These are phyloP conservation scores for Drosophila pseudotalamancana DNA, from an alignment of 2,888 invertebrate genomes.

Conservation along the genomic window DNA sequence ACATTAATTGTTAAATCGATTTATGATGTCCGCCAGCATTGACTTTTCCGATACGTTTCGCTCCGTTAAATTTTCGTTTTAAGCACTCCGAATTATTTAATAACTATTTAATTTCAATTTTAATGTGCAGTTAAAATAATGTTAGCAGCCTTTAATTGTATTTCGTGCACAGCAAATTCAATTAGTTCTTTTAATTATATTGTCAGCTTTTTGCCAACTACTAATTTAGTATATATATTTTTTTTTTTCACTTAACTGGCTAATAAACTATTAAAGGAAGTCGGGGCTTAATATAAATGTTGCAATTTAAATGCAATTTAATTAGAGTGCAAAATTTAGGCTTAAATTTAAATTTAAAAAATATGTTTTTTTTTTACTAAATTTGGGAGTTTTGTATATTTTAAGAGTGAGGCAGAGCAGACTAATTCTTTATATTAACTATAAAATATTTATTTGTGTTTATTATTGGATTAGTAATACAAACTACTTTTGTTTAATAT, in stretches of 20 bases:
- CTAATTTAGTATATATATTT: slow-evolving; percentile 10
- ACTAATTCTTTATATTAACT: no score
- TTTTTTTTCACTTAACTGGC: slow-evolving; percentile 19
- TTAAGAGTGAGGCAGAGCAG: no score
- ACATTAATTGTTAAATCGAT: slow-evolving; percentile 68
- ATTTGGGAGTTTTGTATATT: neutral
- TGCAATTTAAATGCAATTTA: no score
- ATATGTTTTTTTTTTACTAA: neutral
- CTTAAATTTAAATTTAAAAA: neutral
- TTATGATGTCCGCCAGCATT: slow-evolving; percentile 45
- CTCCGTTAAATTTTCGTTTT: slow-evolving; percentile 47
- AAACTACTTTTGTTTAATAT: no score
- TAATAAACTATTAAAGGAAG: slow-evolving; percentile 11
- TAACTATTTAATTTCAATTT: slow-evolving; percentile 24
- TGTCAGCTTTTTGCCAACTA: neutral
- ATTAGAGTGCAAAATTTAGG: no score
- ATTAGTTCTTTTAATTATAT: slow-evolving; percentile 64
- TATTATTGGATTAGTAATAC: no score
- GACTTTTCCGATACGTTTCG: slow-evolving; percentile 51
- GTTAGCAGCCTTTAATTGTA: slow-evolving; percentile 56
- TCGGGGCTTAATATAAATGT: neutral
- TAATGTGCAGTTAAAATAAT: slow-evolving; percentile 36
- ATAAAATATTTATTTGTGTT: no score
- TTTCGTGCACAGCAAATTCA: slow-evolving; percentile 54
- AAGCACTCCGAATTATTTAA: slow-evolving; percentile 44